Evolutionary conservation across 2,888 invertebrate species (phyloP), one percentile per base, ranked within the genome.

Genomic region (Clepsis dumicolana): DNA sequence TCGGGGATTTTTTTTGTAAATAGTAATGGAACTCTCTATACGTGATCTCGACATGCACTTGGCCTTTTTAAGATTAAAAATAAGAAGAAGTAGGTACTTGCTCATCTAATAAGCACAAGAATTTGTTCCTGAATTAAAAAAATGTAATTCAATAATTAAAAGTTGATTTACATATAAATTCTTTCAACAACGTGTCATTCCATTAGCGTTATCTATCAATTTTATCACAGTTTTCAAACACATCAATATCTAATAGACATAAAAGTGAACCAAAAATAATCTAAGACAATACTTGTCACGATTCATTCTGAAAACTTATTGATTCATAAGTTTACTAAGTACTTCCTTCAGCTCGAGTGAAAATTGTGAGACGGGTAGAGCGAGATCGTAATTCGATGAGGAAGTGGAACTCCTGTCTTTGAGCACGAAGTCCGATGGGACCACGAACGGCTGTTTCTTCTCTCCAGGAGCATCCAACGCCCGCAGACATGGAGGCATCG

Each of bases 331-430:
- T 78, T 80, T 88, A 71, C 90, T 90, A 7, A 93, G 80, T 0
- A 91, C 91, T 73, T 87, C 88, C 67, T 91, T 92, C 1, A 93
- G 73, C 72, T 92, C 92, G 1, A 93, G 68, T 0, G 86, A 81
- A 71, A 91, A 88, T 71, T 91, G 86, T 0, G 93, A 93, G 0
- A 92, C 86, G 0, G 93, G 93, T 1, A 93, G 75, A 0, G 89
- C 86, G 5, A 93, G 71, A 3, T 90, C 90, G 56, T 88, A 86
- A n/a, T 48, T 48, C 48, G 48, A 48, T 0, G 71, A 59, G 0
- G 88, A 48, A 0, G 75, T 69, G 0, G 68, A 63, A 4, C 75
- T 76, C 59, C 74, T 87, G 32, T 85, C 85, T 41, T 76, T 81
- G 0, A 88, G 54, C 3, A 92, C 82, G 52, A 78, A 90, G 73